A percentile compares a stretch with the other conserved stretches of the same genome.
phyloP scores from a whole-genome alignment of 2,888 invertebrate genomes.

The Therioaphis trifolii region DNA sequence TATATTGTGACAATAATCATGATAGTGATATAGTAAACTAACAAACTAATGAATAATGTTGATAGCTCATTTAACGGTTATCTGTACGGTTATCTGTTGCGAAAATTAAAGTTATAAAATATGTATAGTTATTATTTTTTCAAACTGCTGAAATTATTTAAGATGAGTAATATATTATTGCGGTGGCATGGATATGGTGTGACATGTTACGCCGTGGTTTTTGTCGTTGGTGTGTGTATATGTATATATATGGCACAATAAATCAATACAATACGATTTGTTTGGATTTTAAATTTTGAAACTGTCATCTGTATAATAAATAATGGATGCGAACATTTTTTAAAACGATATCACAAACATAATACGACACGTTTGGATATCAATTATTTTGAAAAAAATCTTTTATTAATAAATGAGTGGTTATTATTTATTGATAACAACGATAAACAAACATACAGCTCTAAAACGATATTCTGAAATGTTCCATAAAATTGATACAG shows the following conservation, averaged over 20 bases:
- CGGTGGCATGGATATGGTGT: no score
- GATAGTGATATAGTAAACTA: no score
- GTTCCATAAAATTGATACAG: not conserved
- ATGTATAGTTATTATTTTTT: no score
- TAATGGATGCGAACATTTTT: not conserved
- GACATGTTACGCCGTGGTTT: not conserved
- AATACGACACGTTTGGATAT: not conserved
- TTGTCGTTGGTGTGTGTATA: slow-evolving; percentile 2
- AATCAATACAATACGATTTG: slow-evolving; percentile 36
- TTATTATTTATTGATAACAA: slow-evolving; percentile 17
- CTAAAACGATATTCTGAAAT: slow-evolving; percentile 7
- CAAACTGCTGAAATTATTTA: not conserved
- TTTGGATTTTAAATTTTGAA: slow-evolving; percentile 21
- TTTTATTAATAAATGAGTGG: slow-evolving; percentile 11
- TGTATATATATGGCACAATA: not conserved
- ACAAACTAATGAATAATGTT: no score
- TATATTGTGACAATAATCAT: no score
- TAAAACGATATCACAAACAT: not conserved
- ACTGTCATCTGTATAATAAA: not conserved
- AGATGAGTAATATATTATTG: not conserved
- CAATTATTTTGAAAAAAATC: slow-evolving; percentile 19
- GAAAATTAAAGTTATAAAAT: no score
- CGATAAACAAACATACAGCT: slow-evolving; percentile 4
- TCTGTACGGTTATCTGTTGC: no score
- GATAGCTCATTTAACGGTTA: no score